Evolutionary conservation across 2,888 invertebrate genomes (phyloP), one percentile per base, ranked within the genome.

Genomic region (Eupithecia subfuscata): DNA sequence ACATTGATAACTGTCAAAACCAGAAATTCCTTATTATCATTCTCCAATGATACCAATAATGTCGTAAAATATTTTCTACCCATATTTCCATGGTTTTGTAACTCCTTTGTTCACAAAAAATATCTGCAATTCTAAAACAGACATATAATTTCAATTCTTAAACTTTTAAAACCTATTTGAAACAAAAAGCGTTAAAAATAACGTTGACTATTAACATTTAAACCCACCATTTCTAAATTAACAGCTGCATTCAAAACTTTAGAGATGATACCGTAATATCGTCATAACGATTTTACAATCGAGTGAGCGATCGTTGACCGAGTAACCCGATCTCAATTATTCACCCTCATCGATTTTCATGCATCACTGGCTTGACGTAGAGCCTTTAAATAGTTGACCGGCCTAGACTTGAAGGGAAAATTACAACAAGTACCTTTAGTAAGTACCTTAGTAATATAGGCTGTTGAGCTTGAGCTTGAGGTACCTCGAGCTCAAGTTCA

Each of bases 291-390:
- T 83, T 82, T 75, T 77, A 74, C 82, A 83, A 84, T 84, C 81
- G 82, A 83, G 78, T 84, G 79, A 78, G 76, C 78, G 84, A 81
- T 73, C 83, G 77, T 80, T 84, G 85, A 79, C 84, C 85, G 84
- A 80, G 84, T 85, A 84, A 84, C 83, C 82, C 78, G 80, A 82
- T 80, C 78, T 79, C 80, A 80, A 79, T 76, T 76, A 71, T 75
- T 76, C 76, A 74, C 75, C 71, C 73, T 70, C 63, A 30, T 67
- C 65, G 65, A 67, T 67, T 77, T 75, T 71, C 70, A 75, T 70
- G 73, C 75, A 75, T 74, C 75, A 73, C 52, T 75, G 43, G 69
- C 73, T 60, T 77, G 75, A 76, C 71, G 78, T 74, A 71, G 14
- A 63, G 67, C 75, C 52, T 70, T 70, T 48, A 70, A 76, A 71